phyloP scores from a whole-genome alignment of 2,888 invertebrate genomes.

The Tinea pellionella region DNA sequence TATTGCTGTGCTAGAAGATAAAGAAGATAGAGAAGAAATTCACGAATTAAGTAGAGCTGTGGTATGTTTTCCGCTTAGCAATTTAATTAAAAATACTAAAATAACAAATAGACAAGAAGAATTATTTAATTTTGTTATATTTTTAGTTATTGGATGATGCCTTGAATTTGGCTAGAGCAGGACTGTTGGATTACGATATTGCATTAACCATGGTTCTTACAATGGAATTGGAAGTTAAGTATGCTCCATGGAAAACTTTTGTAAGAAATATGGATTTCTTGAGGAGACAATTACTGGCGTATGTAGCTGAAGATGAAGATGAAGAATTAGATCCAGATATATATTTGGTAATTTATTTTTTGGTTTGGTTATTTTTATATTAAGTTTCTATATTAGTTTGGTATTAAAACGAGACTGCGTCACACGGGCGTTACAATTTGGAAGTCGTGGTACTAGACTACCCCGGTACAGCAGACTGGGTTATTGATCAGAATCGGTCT shows the following conservation, averaged over 20 bases:
- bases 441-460: no score
- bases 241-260: slow-evolving; percentile 76
- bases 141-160: slow-evolving; percentile 82
- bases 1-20: slow-evolving; percentile 62
- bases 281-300: slow-evolving; percentile 36
- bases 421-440: no score
- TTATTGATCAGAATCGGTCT: no score
- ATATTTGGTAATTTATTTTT: slow-evolving; percentile 37
- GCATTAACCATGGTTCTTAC: slow-evolving; percentile 78
- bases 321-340: slow-evolving; percentile 46
- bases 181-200: slow-evolving; percentile 70
- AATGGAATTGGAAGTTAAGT: slow-evolving; percentile 77
- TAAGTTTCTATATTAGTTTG: no score
- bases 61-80: slow-evolving; percentile 28
- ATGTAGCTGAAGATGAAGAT: slow-evolving; percentile 30
- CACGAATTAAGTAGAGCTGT: slow-evolving; percentile 77
- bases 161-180: slow-evolving; percentile 75
- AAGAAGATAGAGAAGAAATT: slow-evolving; percentile 67
- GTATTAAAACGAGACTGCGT: no score
- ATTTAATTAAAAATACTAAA: background rate
- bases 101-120: background rate
- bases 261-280: slow-evolving; percentile 56
- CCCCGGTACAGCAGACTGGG: no score
- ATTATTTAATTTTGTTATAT: slow-evolving; percentile 12
- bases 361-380: background rate